phyloP scores from a whole-genome alignment of 2,888 invertebrate species.

The Sinhomidia bicolor region DNA sequence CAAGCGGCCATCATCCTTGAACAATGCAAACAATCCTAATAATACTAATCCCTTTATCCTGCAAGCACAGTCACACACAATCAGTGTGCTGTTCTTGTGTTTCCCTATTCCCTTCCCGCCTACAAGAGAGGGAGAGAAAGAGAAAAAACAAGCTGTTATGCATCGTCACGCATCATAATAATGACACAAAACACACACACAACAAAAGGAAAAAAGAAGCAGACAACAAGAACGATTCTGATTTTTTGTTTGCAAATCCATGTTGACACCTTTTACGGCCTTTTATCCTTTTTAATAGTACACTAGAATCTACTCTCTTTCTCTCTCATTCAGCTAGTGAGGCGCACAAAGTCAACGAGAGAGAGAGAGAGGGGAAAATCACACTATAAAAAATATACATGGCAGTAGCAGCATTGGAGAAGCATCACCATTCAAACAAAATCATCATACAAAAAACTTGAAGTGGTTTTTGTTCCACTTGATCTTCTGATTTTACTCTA shows the following conservation, averaged over 20 bases:
- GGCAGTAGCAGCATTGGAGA: neutral
- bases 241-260: slow-evolving; percentile 55
- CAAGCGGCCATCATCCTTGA: neutral
- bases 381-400: neutral
- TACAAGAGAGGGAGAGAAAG: no score
- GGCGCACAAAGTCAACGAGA: neutral
- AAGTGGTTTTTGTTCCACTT: slow-evolving; percentile 36
- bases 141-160: neutral
- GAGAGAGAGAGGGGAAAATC: no score
- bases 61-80: slow-evolving; percentile 1
- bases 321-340: neutral
- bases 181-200: neutral
- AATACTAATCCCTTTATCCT: slow-evolving; percentile 30
- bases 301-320: slow-evolving; percentile 17
- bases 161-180: slow-evolving; percentile 31
- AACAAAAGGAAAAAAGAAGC: slow-evolving; percentile 27
- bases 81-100: neutral
- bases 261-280: slow-evolving; percentile 56
- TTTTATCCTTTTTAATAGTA: slow-evolving; percentile 43
- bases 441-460: neutral
- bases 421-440: neutral
- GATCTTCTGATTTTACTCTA: slow-evolving; percentile 51
- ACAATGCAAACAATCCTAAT: slow-evolving; percentile 40
- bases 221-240: slow-evolving; percentile 29
- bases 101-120: neutral